These are phyloP conservation scores for Pelecanus crispus DNA, from an alignment of 2,113 vertebrate species.

Conservation along the genomic window DNA sequence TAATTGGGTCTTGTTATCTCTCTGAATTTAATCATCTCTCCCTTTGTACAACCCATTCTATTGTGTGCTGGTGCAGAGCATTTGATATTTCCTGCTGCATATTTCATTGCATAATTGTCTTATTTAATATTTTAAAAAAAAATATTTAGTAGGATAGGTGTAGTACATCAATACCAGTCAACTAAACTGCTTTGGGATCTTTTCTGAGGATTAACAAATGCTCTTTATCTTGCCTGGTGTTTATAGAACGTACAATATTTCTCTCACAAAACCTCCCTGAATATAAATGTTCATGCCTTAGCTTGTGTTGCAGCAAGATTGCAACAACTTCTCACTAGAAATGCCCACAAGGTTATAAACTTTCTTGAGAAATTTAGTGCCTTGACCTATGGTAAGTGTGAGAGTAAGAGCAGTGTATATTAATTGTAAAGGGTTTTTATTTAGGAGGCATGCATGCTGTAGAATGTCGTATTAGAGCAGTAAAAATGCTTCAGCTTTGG, in stretches of 20 bases:
- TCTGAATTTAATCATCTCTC: background rate
- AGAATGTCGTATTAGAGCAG: background rate
- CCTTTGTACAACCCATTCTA: background rate
- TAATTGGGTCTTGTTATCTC: background rate
- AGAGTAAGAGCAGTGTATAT: background rate
- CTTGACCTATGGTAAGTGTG: background rate
- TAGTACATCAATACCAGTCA: background rate
- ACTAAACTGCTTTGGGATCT: background rate
- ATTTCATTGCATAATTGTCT: background rate
- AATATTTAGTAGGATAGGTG: background rate
- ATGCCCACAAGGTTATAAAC: background rate
- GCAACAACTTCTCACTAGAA: background rate
- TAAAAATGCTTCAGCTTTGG: background rate
- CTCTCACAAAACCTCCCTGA: background rate
- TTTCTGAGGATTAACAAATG: background rate
- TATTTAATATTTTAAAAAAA: background rate
- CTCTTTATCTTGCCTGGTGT: background rate
- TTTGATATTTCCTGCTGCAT: background rate
- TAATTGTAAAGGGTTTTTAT: background rate
- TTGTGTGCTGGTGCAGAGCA: background rate
- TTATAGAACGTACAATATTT: background rate
- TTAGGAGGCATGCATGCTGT: background rate
- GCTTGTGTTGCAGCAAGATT: background rate
- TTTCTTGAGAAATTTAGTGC: background rate
- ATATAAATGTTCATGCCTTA: background rate